These are phyloP conservation scores for Anguilla marmorata DNA, from an alignment of 2,797 vertebrate species.

Conservation along the genomic window DNA sequence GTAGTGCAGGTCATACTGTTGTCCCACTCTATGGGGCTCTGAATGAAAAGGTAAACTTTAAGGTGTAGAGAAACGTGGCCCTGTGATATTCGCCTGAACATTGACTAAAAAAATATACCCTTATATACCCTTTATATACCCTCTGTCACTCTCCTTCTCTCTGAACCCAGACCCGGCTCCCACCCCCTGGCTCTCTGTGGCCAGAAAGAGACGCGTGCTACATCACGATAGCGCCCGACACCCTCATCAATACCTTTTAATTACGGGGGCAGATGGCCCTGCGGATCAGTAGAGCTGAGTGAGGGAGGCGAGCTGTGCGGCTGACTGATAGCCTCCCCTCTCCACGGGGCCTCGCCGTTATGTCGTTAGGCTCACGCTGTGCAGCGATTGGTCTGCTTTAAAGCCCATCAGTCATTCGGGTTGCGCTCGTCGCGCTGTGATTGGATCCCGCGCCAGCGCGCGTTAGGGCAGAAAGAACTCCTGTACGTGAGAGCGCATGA, in stretches of 20 bases:
- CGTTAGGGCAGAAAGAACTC: not conserved
- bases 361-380: constrained; percentile 55
- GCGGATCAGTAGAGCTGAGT: constrained; percentile 52
- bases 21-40: not conserved
- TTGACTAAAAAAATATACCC: not conserved
- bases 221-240: constrained; percentile 41
- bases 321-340: constrained; percentile 56
- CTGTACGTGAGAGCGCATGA: not conserved
- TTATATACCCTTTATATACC: too few species aligned
- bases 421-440: not conserved
- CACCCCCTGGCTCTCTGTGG: constrained; percentile 19
- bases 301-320: constrained; percentile 41
- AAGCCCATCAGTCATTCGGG: not conserved
- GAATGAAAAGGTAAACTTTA: not conserved
- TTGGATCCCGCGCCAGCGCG: not conserved
- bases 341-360: constrained; percentile 33
- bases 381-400: not conserved
- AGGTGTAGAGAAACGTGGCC: not conserved
- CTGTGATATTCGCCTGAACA: not conserved
- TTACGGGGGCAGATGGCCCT: constrained; percentile 46
- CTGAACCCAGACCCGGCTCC: not conserved
- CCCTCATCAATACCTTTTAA: constrained; percentile 61
- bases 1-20: not conserved
- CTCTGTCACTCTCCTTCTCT: not conserved
- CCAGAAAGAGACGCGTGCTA: constrained; percentile 39